These are phyloP conservation scores for Chorisops tibialis DNA, from an alignment of 2,888 invertebrate genomes.

Conservation along the genomic window DNA sequence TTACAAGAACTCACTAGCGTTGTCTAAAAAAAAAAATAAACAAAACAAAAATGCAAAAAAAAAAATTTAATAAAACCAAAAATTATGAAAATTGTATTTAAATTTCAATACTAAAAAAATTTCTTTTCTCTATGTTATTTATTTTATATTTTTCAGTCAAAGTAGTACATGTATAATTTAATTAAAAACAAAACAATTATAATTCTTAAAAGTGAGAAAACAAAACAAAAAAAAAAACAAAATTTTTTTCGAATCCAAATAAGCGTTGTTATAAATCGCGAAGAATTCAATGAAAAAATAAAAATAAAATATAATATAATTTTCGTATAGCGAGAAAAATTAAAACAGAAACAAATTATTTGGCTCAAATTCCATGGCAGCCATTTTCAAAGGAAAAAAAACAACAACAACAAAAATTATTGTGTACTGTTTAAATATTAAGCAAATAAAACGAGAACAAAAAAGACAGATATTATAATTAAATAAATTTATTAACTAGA, in stretches of 20 bases:
- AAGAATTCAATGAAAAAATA: conserved; percentile 6
- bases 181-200: conserved; percentile 23
- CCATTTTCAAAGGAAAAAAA: neutral
- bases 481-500: neutral
- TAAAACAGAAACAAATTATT: conserved; percentile 12
- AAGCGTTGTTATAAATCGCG: conserved; percentile 29
- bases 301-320: neutral
- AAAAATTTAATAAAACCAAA: neutral
- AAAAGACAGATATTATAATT: neutral
- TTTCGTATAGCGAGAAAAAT: neutral
- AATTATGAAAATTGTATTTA: neutral
- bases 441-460: neutral
- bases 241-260: conserved; percentile 25
- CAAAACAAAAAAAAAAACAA: no score
- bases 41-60: neutral
- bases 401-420: neutral
- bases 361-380: conserved; percentile 19
- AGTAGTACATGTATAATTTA: conserved; percentile 23
- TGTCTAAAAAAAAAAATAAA: conserved; percentile 31
- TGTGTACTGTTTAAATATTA: no score
- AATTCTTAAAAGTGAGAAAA: conserved; percentile 10
- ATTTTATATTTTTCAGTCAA: conserved; percentile 7
- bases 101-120: neutral
- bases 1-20: conserved; percentile 41
- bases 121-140: neutral